These are phyloP conservation scores for Sphaerophoria taeniata DNA, from an alignment of 2,888 invertebrate genomes.

Conservation along the genomic window DNA sequence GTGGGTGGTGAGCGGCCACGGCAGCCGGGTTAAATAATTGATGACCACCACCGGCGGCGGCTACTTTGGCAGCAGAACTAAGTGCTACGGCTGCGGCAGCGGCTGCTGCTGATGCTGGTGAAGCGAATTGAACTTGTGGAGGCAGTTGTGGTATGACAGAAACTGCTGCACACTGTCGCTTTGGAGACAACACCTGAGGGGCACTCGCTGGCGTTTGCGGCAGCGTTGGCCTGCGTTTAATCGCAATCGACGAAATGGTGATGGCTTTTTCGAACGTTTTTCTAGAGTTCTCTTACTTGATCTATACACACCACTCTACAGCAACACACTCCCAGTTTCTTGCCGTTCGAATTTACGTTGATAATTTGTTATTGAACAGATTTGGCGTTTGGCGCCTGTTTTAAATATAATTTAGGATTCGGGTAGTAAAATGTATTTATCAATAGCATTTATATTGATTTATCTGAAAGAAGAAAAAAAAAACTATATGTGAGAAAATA, in stretches of 20 bases:
- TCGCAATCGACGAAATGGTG: slow-evolving; percentile 84
- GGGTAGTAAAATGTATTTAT: slow-evolving; percentile 18
- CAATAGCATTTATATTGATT: slow-evolving; percentile 55
- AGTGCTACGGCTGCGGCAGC: slow-evolving; percentile 77
- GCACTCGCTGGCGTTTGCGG: slow-evolving; percentile 84
- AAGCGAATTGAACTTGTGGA: slow-evolving; percentile 77
- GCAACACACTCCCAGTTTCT: slow-evolving; percentile 41
- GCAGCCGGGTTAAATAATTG: slow-evolving; percentile 78
- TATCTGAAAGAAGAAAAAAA: slow-evolving; percentile 53
- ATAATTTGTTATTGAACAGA: slow-evolving; percentile 12
- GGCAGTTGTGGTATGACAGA: slow-evolving; percentile 80
- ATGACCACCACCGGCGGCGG: slow-evolving; percentile 79
- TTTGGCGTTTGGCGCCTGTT: slow-evolving; percentile 53
- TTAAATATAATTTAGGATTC: background rate
- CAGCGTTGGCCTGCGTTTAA: slow-evolving; percentile 84
- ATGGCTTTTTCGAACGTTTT: slow-evolving; percentile 82
- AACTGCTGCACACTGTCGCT: slow-evolving; percentile 83
- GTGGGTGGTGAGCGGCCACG: slow-evolving; percentile 71
- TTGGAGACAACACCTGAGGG: slow-evolving; percentile 84
- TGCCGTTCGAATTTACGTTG: slow-evolving; percentile 12
- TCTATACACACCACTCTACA: slow-evolving; percentile 53
- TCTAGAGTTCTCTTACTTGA: slow-evolving; percentile 52
- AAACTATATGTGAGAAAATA: too few species aligned
- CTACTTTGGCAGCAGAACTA: slow-evolving; percentile 76
- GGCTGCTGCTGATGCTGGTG: slow-evolving; percentile 82